Conservation (phyloP, 2,888 invertebrate species). For the Caenorhabditis panamensis region DNA sequence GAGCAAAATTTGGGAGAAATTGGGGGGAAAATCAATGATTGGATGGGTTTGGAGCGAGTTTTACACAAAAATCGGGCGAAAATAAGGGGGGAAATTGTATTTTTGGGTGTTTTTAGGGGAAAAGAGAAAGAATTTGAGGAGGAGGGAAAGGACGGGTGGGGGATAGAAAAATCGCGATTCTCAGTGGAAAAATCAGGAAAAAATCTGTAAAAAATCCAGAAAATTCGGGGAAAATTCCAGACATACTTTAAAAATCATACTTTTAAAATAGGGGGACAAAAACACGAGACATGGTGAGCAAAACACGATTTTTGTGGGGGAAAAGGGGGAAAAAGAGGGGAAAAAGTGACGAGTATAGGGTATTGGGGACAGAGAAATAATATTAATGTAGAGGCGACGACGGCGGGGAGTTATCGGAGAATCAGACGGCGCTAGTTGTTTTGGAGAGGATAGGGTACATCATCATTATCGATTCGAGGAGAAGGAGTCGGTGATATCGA, state of each 20-base stretch:
- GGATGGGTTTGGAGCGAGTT: background rate
- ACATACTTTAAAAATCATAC: background rate
- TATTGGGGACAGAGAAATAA: constrained; percentile 26
- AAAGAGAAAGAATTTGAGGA: background rate
- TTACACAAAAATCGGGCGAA: background rate
- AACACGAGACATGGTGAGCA: constrained; percentile 58
- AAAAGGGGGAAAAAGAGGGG: background rate
- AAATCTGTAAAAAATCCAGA: background rate
- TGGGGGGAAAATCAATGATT: background rate
- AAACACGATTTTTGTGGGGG: constrained; percentile 48
- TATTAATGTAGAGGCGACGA: constrained; percentile 46
- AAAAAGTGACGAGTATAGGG: constrained; percentile 24
- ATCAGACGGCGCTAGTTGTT: too few species aligned
- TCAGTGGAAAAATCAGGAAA: background rate
- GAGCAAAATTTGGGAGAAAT: too few species aligned
- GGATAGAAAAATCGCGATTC: background rate
- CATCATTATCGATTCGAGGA: constrained; percentile 20
- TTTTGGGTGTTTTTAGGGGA: background rate
- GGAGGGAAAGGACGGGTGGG: background rate
- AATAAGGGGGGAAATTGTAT: background rate
- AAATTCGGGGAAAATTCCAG: constrained; percentile 6
- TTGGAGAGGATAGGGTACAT: too few species aligned
- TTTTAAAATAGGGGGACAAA: constrained; percentile 1
- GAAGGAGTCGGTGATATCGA: background rate
- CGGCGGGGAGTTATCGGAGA: background rate